Conservation (phyloP, 2,113 vertebrate genomes). For the Burhinus oedicnemus region DNA sequence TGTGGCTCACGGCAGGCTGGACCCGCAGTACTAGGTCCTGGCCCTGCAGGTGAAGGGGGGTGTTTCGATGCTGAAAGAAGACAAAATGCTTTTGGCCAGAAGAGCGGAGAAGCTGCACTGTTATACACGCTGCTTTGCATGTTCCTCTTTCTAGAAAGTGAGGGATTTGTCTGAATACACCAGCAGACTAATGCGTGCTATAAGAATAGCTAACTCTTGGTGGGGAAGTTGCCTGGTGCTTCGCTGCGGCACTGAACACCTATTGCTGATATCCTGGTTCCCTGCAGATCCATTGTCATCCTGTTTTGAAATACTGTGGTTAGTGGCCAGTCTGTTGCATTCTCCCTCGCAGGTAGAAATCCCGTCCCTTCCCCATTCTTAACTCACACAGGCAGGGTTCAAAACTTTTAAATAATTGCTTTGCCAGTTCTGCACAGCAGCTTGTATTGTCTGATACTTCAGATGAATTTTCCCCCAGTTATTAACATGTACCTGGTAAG, state of each 20-base stretch:
- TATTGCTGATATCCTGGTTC: not conserved
- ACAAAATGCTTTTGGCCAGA: not conserved
- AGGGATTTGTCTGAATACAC: not conserved
- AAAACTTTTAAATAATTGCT: not conserved
- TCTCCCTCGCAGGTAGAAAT: not conserved
- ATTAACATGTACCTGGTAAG: slow-evolving; percentile 8
- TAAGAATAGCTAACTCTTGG: not conserved
- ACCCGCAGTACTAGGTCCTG: not conserved
- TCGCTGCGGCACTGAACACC: not conserved
- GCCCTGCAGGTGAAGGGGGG: not conserved
- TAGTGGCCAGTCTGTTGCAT: not conserved
- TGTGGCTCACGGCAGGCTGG: not conserved
- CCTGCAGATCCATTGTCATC: not conserved
- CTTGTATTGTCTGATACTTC: not conserved
- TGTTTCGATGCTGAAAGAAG: not conserved
- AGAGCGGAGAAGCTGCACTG: not conserved
- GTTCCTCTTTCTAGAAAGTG: not conserved
- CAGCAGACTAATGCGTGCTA: not conserved
- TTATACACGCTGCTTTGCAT: fast-evolving
- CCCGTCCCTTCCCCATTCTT: not conserved
- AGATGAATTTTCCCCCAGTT: slow-evolving; percentile 1
- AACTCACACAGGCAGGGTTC: not conserved
- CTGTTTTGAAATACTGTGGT: not conserved
- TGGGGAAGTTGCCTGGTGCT: not conserved
- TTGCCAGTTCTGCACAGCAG: not conserved